These are phyloP conservation scores for Enteromius paludinosus DNA, from an alignment of 2,797 vertebrate genomes.

Conservation along the genomic window DNA sequence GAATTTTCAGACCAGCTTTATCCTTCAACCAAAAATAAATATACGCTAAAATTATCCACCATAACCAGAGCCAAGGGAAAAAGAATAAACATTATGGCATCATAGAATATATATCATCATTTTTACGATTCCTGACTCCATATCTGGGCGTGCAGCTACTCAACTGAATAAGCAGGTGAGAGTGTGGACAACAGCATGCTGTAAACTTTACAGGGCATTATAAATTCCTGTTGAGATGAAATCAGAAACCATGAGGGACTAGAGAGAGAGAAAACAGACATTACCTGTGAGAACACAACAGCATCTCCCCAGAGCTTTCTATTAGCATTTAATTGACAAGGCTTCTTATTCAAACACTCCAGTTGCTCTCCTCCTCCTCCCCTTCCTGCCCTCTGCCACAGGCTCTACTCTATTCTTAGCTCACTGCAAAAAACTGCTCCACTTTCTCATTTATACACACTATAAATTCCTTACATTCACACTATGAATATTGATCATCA, in stretches of 20 bases:
- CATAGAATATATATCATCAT: constrained; percentile 37
- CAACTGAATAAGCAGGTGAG: constrained; percentile 16
- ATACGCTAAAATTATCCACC: constrained; percentile 15
- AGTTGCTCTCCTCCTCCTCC: constrained; percentile 62
- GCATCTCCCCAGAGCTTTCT: constrained; percentile 65
- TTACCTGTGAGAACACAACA: constrained; percentile 66
- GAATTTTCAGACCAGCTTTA: constrained; percentile 22
- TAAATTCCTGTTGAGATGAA: constrained; percentile 53
- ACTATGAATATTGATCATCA: constrained; percentile 24
- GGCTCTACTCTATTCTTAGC: constrained; percentile 73
- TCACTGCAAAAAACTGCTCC: constrained; percentile 58
- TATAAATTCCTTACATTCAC: constrained; percentile 18
- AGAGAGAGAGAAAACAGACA: constrained; percentile 57
- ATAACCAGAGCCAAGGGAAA: neutral
- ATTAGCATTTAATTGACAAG: constrained; percentile 67
- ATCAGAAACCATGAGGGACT: constrained; percentile 41
- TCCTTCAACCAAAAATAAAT: constrained; percentile 22
- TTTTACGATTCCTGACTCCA: constrained; percentile 7
- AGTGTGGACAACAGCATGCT: constrained; percentile 34
- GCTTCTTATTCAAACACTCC: constrained; percentile 67
- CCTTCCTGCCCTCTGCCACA: constrained; percentile 68
- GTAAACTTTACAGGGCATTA: constrained; percentile 48
- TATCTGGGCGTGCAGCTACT: constrained; percentile 17
- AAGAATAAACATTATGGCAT: constrained; percentile 43
- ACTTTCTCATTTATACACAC: constrained; percentile 61